A percentile compares a stretch with the other conserved stretches of the same genome.
phyloP scores from a whole-genome alignment of 2,113 vertebrate genomes.

The Corythoichthys haematopterus region DNA sequence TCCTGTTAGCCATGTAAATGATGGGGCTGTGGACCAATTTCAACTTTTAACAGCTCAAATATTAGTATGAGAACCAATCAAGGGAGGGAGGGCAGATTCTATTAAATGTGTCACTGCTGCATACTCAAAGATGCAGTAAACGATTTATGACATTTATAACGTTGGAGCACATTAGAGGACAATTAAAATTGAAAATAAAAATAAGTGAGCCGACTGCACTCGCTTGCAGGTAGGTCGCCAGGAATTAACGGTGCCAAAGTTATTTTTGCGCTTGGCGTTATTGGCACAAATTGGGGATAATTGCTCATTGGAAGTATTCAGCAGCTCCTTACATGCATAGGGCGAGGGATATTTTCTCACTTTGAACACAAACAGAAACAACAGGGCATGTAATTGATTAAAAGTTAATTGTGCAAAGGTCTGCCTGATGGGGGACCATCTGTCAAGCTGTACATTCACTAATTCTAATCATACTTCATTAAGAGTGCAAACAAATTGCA shows the following conservation, averaged over 20 bases:
- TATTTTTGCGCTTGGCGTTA: slow-evolving; percentile 55
- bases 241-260: slow-evolving; percentile 44
- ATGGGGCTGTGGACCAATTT: slow-evolving; percentile 3
- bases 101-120: slow-evolving; percentile 8
- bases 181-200: slow-evolving; percentile 14
- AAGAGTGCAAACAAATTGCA: slow-evolving; percentile 91
- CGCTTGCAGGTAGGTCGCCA: slow-evolving; percentile 34
- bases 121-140: slow-evolving; percentile 18
- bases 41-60: slow-evolving; percentile 17
- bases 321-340: slow-evolving; percentile 43
- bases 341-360: slow-evolving; percentile 51
- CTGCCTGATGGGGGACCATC: slow-evolving; percentile 85
- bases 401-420: slow-evolving; percentile 80
- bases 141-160: slow-evolving; percentile 17
- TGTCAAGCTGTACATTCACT: slow-evolving; percentile 82
- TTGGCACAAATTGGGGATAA: slow-evolving; percentile 60
- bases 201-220: slow-evolving; percentile 13
- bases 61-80: not conserved
- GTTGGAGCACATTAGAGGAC: slow-evolving; percentile 14
- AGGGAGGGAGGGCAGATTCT: not conserved
- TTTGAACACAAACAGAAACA: slow-evolving; percentile 53
- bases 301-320: slow-evolving; percentile 57
- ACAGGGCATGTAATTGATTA: slow-evolving; percentile 69
- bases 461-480: slow-evolving; percentile 93
- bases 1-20: not conserved